Percentiles rank a stretch among this genome's conserved stretches.
phyloP scores from a whole-genome alignment of 1,140 invertebrate species.

The Tigriopus japonicus region DNA sequence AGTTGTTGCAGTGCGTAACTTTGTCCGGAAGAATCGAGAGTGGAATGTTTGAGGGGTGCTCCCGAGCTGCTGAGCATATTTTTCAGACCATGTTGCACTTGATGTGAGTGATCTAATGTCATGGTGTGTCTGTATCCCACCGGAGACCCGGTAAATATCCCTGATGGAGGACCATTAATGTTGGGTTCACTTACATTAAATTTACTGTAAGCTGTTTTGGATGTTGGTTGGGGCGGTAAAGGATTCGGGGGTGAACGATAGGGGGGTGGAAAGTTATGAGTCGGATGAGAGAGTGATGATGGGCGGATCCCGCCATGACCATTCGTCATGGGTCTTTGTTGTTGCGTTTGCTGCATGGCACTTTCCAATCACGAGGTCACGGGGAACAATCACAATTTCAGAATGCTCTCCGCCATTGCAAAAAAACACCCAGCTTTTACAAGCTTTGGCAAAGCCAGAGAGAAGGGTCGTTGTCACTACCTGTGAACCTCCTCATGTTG shows the following conservation, averaged over 20 bases:
- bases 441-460: too few species aligned
- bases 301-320: neutral
- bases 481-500: too few species aligned
- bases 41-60: neutral
- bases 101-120: neutral
- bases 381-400: too few species aligned
- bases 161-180: neutral
- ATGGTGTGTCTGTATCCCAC: neutral
- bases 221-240: neutral
- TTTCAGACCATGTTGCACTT: neutral
- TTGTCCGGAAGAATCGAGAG: neutral
- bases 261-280: neutral
- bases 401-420: too few species aligned
- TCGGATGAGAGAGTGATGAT: neutral
- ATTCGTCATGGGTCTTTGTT: neutral
- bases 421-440: too few species aligned
- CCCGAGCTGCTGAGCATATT: neutral
- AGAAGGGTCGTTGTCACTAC: too few species aligned
- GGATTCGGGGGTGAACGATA: conserved; percentile 1
- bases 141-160: too few species aligned
- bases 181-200: conserved; percentile 12
- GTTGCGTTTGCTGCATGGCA: neutral
- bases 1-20: neutral
- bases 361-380: too few species aligned
- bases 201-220: neutral